Percentiles rank a stretch among this genome's conserved stretches.
Evolutionary conservation across 2,888 invertebrate species (phyloP).

Genomic region (Blastobasis lacticolella): DNA sequence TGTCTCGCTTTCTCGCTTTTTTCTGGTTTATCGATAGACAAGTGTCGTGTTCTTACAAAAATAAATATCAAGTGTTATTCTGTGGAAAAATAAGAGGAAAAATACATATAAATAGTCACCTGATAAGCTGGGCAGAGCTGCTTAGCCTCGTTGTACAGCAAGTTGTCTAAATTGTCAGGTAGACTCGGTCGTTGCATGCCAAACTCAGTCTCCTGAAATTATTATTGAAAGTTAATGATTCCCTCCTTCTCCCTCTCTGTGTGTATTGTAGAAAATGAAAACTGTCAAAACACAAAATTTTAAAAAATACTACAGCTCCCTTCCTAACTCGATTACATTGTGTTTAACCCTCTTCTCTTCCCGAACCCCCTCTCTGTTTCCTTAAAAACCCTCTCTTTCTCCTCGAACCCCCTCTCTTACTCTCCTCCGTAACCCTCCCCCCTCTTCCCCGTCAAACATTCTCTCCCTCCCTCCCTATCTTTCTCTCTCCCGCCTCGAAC

Average conservation of each 20-base stretch:
- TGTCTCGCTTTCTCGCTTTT: no score
- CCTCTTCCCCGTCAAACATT: no score
- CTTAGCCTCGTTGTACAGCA: conserved; percentile 82
- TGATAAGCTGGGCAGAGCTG: conserved; percentile 79
- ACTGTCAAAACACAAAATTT: neutral
- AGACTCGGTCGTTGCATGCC: conserved; percentile 12
- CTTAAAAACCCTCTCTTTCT: no score
- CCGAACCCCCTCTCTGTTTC: neutral
- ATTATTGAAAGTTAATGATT: neutral
- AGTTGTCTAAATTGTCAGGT: conserved; percentile 28
- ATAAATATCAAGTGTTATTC: no score
- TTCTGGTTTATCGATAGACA: no score
- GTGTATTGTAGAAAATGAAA: neutral
- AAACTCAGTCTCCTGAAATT: conserved; percentile 25
- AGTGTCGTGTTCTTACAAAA: no score
- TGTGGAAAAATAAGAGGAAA: no score
- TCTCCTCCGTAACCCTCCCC: no score
- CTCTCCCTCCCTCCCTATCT: no score
- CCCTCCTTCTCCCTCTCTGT: neutral
- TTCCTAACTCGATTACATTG: no score
- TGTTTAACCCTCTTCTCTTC: neutral
- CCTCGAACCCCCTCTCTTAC: no score
- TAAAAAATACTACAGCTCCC: neutral
- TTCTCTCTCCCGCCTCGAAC: neutral
- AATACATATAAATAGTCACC: conserved; percentile 20